Evolutionary conservation across 37 sponge, comb jelly and placozoan species (phyloP).

Genomic region (Halichondria panicea): DNA sequence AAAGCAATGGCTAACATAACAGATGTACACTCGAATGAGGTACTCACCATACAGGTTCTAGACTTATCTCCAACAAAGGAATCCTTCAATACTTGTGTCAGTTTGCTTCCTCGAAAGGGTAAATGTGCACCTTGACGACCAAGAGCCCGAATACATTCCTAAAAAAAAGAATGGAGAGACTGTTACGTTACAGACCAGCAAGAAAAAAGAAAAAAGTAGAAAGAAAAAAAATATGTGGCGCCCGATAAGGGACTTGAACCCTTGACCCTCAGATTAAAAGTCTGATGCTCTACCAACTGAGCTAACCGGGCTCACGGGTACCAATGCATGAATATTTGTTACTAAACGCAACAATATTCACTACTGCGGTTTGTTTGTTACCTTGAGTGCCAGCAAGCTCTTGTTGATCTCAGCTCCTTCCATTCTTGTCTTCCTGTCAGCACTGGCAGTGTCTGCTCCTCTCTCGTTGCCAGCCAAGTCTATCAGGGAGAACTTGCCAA

Average conservation of each 20-base stretch:
- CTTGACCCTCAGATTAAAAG: constrained; percentile 94
- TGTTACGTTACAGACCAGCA: neutral
- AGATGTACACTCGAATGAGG: neutral
- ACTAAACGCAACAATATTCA: neutral
- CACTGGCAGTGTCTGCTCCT: constrained; percentile 93
- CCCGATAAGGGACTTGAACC: constrained; percentile 91
- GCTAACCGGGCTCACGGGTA: constrained; percentile 56
- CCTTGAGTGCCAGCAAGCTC: constrained; percentile 94
- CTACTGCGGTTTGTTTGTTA: neutral
- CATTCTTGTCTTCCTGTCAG: constrained; percentile 93
- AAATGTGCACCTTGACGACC: constrained; percentile 89
- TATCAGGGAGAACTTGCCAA: constrained; percentile 98
- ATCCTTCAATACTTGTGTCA: constrained; percentile 96
- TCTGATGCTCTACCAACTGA: constrained; percentile 95
- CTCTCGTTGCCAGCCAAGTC: constrained; percentile 98
- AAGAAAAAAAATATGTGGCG: constrained; percentile 30
- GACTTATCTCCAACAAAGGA: constrained; percentile 96
- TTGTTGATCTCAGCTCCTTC: constrained; percentile 99
- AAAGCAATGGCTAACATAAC: neutral
- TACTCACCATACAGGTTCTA: constrained; percentile 93
- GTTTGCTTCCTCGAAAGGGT: constrained; percentile 95
- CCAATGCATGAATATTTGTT: neutral
- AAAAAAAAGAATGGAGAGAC: constrained; percentile 6
- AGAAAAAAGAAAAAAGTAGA: constrained; percentile 16
- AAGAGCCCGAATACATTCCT: constrained; percentile 98